Evolutionary conservation across 2,797 vertebrate genomes (phyloP).

Genomic region (Anguilla obscura): DNA sequence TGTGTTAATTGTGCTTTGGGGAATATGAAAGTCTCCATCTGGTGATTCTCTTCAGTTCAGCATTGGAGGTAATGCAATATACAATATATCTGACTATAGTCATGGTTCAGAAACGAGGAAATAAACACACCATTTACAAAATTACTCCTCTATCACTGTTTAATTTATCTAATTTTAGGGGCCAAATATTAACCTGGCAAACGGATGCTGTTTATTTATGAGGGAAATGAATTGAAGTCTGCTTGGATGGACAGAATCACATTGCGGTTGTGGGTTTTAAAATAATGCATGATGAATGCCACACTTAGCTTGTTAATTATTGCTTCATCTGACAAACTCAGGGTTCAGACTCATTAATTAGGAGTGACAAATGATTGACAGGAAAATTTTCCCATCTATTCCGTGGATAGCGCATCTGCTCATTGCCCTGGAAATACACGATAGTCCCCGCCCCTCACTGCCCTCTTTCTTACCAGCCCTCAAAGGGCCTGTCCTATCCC

Average conservation of each 20-base stretch:
- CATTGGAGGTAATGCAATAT: background rate
- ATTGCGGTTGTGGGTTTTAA: background rate
- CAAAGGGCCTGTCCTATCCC: background rate
- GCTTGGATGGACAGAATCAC: background rate
- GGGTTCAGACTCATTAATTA: background rate
- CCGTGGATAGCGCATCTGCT: background rate
- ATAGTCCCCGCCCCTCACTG: background rate
- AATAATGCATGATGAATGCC: background rate
- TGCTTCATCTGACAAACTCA: background rate
- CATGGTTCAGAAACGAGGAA: background rate
- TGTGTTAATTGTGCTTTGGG: background rate
- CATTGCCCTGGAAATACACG: background rate
- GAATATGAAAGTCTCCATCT: conserved; percentile 5
- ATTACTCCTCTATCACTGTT: background rate
- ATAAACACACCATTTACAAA: background rate
- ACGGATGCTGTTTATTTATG: background rate
- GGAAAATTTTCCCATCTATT: background rate
- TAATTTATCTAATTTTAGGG: conserved; percentile 6
- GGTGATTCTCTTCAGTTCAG: background rate
- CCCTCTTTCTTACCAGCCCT: background rate
- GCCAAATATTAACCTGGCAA: background rate
- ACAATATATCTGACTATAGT: background rate
- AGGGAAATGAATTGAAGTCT: background rate
- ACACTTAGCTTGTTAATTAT: background rate
- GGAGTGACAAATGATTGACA: background rate